phyloP scores from a whole-genome alignment of 2,888 invertebrate genomes.

The Tiliacea aurago region DNA sequence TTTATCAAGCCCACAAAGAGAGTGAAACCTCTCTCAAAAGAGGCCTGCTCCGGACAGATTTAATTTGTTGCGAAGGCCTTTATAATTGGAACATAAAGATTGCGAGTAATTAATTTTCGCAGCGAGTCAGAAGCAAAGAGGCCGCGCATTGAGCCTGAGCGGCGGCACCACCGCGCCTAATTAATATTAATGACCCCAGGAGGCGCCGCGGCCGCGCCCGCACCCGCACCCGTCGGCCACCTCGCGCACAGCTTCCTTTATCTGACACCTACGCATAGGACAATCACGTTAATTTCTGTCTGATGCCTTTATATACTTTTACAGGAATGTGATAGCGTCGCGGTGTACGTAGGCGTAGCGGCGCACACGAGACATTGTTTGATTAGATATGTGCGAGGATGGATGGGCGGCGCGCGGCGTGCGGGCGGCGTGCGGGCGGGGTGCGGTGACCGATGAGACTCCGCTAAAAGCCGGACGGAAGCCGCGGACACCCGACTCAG shows the following conservation, averaged over 20 bases:
- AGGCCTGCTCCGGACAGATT: conserved; percentile 90
- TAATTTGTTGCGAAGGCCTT: conserved; percentile 91
- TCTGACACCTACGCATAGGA: conserved; percentile 77
- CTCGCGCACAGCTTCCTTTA: conserved; percentile 76
- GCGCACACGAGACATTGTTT: conserved; percentile 60
- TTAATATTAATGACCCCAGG: conserved; percentile 89
- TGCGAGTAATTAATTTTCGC: conserved; percentile 91
- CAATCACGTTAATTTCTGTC: conserved; percentile 67
- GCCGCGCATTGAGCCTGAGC: conserved; percentile 85
- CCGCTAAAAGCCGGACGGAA: conserved; percentile 91
- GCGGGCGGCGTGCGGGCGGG: conserved; percentile 64
- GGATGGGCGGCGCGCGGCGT: conserved; percentile 68
- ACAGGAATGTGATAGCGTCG: conserved; percentile 47
- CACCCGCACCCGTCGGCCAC: conserved; percentile 57
- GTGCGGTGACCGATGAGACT: conserved; percentile 85
- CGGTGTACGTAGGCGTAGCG: conserved; percentile 44
- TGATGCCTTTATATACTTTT: conserved; percentile 70
- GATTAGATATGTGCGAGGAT: conserved; percentile 74
- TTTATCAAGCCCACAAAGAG: conserved; percentile 90
- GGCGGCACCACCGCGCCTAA: conserved; percentile 86
- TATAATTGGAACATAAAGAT: conserved; percentile 91
- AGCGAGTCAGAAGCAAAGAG: conserved; percentile 90
- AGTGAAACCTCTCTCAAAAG: conserved; percentile 90
- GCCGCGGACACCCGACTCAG: conserved; percentile 87
- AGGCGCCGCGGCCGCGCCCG: conserved; percentile 80